phyloP scores from a whole-genome alignment of 92 coral and sea anemone species.

The Pocillopora grandis region DNA sequence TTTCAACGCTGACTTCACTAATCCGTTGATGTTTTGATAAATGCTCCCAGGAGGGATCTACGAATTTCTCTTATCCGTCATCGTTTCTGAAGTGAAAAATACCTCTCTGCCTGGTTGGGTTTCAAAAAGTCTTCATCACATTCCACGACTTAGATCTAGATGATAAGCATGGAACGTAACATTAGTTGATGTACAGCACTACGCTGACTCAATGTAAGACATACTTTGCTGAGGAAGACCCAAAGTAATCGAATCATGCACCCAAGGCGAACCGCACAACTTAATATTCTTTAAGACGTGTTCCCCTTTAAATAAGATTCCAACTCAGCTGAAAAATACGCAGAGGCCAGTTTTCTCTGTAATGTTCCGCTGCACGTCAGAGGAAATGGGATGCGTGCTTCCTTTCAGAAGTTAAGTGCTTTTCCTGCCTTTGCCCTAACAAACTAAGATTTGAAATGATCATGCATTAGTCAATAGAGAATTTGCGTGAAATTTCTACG shows the following conservation, averaged over 20 bases:
- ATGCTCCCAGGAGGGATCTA: not conserved
- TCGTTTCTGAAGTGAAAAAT: not conserved
- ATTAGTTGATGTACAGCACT: not conserved
- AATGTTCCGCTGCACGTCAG: slow-evolving; percentile 9
- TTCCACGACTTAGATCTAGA: slow-evolving; percentile 4
- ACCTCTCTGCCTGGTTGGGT: slow-evolving; percentile 17
- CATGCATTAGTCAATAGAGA: not conserved
- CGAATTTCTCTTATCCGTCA: not conserved
- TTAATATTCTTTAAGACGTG: not conserved
- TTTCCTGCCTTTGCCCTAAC: slow-evolving; percentile 18
- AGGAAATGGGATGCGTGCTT: slow-evolving; percentile 3
- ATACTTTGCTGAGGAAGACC: not conserved
- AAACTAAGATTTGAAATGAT: slow-evolving; percentile 6
- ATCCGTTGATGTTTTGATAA: slow-evolving; percentile 17
- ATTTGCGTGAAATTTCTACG: slow-evolving; percentile 13
- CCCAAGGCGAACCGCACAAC: not conserved
- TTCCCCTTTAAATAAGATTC: slow-evolving; percentile 4
- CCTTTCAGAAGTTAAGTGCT: slow-evolving; percentile 24
- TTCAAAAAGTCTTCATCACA: not conserved
- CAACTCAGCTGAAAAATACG: not conserved
- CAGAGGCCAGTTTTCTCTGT: not conserved
- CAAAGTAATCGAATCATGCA: no score
- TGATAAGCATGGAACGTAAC: slow-evolving; percentile 6
- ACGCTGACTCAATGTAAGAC: not conserved
- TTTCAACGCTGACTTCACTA: not conserved